These are phyloP conservation scores for Periplaneta americana DNA, from an alignment of 1,140 invertebrate species.

Conservation along the genomic window DNA sequence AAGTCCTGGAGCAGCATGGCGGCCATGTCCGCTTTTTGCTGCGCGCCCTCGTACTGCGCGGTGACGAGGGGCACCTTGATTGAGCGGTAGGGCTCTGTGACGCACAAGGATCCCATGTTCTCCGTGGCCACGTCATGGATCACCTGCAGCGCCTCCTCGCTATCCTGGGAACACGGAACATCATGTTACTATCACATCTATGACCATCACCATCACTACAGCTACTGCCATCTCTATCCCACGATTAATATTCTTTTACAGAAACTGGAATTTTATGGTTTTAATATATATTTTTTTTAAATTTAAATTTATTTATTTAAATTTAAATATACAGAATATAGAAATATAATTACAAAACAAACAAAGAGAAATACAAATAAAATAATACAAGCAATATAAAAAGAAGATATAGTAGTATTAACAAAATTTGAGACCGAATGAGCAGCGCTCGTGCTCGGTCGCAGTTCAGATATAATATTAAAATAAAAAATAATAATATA, in stretches of 20 bases:
- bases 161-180: conserved; percentile 28
- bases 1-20: conserved; percentile 64
- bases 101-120: conserved; percentile 63
- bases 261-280: background rate
- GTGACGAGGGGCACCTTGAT: conserved; percentile 58
- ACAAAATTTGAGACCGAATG: too few species aligned
- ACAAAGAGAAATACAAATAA: too few species aligned
- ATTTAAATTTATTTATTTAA: too few species aligned
- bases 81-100: conserved; percentile 58
- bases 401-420: too few species aligned
- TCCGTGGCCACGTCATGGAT: conserved; percentile 66
- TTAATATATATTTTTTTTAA: background rate
- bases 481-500: too few species aligned
- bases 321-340: too few species aligned
- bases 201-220: too few species aligned
- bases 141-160: conserved; percentile 59
- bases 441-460: too few species aligned
- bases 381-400: too few species aligned
- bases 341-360: too few species aligned
- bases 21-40: conserved; percentile 66
- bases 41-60: conserved; percentile 55
- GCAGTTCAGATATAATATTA: too few species aligned
- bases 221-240: background rate
- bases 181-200: background rate
- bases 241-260: too few species aligned